A percentile compares a stretch with the other conserved stretches of the same genome.
Conservation (phyloP, 1,140 invertebrate species). For the Aphelenchoides besseyi region DNA sequence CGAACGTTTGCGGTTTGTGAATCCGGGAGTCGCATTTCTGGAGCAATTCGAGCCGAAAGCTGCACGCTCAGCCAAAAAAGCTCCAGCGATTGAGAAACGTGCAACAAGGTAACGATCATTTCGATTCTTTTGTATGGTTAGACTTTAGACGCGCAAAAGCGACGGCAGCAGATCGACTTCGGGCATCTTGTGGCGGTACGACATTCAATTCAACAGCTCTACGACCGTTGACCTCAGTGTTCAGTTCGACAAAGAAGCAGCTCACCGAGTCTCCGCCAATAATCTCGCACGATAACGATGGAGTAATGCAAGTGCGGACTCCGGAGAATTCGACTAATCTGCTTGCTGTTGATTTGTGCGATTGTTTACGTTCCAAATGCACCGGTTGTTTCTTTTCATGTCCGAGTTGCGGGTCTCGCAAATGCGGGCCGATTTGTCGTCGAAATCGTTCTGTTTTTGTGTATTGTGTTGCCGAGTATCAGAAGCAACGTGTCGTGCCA, state of each 20-base stretch:
- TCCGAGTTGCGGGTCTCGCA: constrained; percentile 27
- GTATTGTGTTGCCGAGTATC: constrained; percentile 1
- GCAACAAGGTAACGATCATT: no score
- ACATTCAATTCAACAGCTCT: no score
- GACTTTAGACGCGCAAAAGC: constrained; percentile 1
- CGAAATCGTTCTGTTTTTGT: neutral
- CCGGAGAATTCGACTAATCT: neutral
- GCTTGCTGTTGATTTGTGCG: constrained; percentile 36
- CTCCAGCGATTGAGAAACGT: no score
- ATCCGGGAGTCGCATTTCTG: constrained; percentile 9
- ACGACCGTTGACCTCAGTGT: no score
- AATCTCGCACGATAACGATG: neutral
- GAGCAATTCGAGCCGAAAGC: neutral
- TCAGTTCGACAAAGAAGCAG: neutral
- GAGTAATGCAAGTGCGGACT: neutral
- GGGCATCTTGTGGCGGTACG: neutral
- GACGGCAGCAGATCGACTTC: neutral
- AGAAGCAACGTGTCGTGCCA: neutral
- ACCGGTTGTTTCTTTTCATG: constrained; percentile 35
- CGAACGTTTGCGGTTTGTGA: neutral
- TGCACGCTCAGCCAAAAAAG: neutral
- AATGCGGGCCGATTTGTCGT: constrained; percentile 35
- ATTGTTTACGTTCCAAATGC: constrained; percentile 37
- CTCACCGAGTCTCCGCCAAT: neutral
- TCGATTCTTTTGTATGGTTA: neutral